Evolutionary conservation across 1,140 invertebrate genomes (phyloP).

Genomic region (Temnothorax curvispinosus): DNA sequence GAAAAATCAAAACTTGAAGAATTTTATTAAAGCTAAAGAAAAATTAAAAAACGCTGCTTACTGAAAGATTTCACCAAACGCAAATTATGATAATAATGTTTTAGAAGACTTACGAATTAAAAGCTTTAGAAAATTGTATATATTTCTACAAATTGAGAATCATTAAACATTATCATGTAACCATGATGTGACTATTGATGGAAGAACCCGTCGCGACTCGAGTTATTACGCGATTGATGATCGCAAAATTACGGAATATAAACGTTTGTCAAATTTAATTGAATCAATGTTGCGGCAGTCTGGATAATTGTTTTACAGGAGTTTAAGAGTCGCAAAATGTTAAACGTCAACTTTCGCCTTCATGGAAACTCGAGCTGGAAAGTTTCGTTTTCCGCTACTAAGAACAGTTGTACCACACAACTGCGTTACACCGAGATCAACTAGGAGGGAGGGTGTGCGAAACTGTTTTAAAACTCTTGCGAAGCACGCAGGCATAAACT

Average conservation of each 20-base stretch:
- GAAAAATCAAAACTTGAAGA: background rate
- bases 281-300: conserved; percentile 37
- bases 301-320: conserved; percentile 46
- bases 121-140: background rate
- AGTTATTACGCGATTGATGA: background rate
- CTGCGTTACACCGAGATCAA: conserved; percentile 55
- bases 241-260: background rate
- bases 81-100: background rate
- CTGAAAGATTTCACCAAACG: background rate
- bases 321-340: conserved; percentile 62
- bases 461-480: conserved; percentile 81
- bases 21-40: conserved; percentile 19
- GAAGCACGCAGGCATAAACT: conserved; percentile 75
- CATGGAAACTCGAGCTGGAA: conserved; percentile 65
- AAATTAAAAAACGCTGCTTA: background rate
- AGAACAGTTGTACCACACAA: conserved; percentile 59
- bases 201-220: background rate
- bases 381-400: conserved; percentile 69
- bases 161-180: background rate
- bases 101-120: background rate
- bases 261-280: conserved; percentile 43
- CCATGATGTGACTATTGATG: background rate
- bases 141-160: background rate
- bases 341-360: conserved; percentile 66
- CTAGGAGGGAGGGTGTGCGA: conserved; percentile 37